phyloP scores from a whole-genome alignment of 2,888 invertebrate genomes.

The Dicycla oo region DNA sequence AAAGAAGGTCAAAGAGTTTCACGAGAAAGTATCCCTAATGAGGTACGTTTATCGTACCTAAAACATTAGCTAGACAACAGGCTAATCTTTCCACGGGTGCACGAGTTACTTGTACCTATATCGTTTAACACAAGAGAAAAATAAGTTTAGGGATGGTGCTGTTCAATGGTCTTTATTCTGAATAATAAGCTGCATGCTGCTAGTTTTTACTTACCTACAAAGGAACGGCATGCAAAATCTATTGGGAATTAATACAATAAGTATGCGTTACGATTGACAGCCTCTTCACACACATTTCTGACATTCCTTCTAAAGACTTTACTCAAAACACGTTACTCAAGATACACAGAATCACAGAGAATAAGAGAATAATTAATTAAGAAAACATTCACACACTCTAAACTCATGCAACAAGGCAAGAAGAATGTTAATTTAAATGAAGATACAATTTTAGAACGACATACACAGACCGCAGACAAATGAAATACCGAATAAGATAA shows the following conservation, averaged over 20 bases:
- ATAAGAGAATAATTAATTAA: slow-evolving; percentile 13
- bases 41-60: neutral
- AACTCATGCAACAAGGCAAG: slow-evolving; percentile 29
- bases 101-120: neutral
- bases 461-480: slow-evolving; percentile 10
- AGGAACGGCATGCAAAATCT: neutral
- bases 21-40: neutral
- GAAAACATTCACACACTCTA: slow-evolving; percentile 4
- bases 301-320: slow-evolving; percentile 1
- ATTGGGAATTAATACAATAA: neutral
- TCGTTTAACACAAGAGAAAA: neutral
- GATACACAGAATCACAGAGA: slow-evolving; percentile 15
- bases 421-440: slow-evolving; percentile 22
- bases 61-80: neutral
- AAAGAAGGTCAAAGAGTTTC: neutral
- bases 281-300: slow-evolving; percentile 3
- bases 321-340: slow-evolving; percentile 11
- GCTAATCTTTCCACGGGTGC: slow-evolving; percentile 2
- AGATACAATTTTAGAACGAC: slow-evolving; percentile 22
- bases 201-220: neutral
- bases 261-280: neutral
- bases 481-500: neutral
- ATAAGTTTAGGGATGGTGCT: neutral
- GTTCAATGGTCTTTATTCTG: neutral
- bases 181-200: neutral